These are phyloP conservation scores for Clitarchus hookeri DNA, from an alignment of 2,888 invertebrate genomes.

Conservation along the genomic window DNA sequence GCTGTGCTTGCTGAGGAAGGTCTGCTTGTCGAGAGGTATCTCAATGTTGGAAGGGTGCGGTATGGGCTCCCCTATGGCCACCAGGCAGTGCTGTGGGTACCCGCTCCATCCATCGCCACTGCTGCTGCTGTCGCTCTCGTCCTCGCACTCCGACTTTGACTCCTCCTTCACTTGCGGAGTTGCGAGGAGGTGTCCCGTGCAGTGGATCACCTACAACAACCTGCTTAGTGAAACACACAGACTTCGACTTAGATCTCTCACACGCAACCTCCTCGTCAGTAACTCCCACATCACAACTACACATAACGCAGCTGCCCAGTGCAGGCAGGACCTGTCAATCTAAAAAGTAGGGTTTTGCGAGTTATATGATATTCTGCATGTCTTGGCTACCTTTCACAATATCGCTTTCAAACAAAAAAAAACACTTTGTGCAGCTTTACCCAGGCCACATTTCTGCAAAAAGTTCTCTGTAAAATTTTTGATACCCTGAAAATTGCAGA, in stretches of 20 bases:
- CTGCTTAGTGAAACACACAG: neutral
- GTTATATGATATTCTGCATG: no score
- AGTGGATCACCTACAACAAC: conserved; percentile 78
- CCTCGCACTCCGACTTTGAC: conserved; percentile 32
- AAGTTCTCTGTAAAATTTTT: no score
- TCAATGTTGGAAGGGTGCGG: conserved; percentile 92
- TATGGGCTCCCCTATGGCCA: conserved; percentile 80
- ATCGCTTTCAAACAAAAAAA: no score
- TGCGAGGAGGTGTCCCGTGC: conserved; percentile 75
- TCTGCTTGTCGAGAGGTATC: conserved; percentile 83
- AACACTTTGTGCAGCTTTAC: no score
- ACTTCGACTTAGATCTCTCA: neutral
- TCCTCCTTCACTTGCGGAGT: conserved; percentile 38
- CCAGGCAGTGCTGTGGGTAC: conserved; percentile 59
- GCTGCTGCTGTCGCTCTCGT: conserved; percentile 29
- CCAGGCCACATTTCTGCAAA: no score
- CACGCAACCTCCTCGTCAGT: neutral
- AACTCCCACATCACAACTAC: neutral
- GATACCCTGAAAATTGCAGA: no score
- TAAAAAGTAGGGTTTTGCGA: no score
- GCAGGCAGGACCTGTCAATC: no score
- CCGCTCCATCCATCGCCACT: conserved; percentile 41
- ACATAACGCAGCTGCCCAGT: no score
- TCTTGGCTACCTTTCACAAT: no score
- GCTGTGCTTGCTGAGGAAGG: conserved; percentile 89